Conservation (phyloP, 2,888 invertebrate genomes). For the Melieria picta region DNA sequence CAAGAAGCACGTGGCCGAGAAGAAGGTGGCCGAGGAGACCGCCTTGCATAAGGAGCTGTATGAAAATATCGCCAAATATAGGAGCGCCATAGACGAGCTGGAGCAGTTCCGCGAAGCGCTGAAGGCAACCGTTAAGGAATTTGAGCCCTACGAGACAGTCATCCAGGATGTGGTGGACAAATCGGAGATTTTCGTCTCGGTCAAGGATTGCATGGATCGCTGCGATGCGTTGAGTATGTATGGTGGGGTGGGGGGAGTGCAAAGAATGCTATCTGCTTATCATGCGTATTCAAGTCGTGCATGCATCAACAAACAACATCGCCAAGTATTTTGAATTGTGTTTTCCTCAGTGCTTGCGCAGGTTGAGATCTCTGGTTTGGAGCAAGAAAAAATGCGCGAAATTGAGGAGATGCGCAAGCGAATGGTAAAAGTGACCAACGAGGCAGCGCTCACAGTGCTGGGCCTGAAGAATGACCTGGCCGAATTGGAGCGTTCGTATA, state of each 20-base stretch:
- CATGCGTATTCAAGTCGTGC: too few relatives aligned
- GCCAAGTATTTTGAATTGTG: neutral
- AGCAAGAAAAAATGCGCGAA: constrained; percentile 54
- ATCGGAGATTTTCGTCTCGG: constrained; percentile 56
- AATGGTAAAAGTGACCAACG: constrained; percentile 62
- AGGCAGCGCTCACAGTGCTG: constrained; percentile 59
- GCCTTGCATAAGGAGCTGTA: constrained; percentile 51
- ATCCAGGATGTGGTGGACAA: constrained; percentile 59
- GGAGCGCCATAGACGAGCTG: constrained; percentile 48
- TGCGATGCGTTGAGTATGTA: constrained; percentile 64
- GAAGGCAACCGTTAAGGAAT: constrained; percentile 54
- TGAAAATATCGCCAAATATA: constrained; percentile 51
- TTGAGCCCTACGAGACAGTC: constrained; percentile 60
- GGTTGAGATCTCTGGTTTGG: constrained; percentile 58
- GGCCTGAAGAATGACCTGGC: constrained; percentile 63
- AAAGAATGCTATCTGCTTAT: too few relatives aligned
- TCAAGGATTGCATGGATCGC: constrained; percentile 63
- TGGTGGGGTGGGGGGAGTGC: neutral
- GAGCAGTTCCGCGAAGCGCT: constrained; percentile 54
- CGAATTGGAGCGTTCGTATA: constrained; percentile 60
- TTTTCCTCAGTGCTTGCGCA: constrained; percentile 61
- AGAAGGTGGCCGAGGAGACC: constrained; percentile 56
- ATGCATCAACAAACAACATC: neutral
- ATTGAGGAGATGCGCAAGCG: constrained; percentile 61
- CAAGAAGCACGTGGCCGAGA: constrained; percentile 57